Conservation (phyloP, 1,140 invertebrate genomes). For the Plectrocnemia conspersa region DNA sequence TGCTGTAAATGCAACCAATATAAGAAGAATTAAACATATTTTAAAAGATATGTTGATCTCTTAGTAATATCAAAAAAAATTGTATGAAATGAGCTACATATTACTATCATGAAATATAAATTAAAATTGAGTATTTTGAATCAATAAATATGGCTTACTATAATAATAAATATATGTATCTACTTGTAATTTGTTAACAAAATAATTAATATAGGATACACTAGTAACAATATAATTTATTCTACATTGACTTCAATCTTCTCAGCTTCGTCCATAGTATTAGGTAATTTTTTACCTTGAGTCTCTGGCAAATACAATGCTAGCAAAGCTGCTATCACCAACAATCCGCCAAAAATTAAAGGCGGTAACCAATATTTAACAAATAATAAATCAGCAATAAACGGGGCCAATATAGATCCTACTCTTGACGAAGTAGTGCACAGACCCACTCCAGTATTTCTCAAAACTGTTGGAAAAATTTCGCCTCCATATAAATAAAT, state of each 20-base stretch:
- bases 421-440: constrained; percentile 58
- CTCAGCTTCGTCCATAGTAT: constrained; percentile 49
- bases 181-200: no score
- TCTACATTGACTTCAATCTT: constrained; percentile 57
- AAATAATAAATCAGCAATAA: constrained; percentile 53
- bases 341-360: constrained; percentile 61
- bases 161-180: no score
- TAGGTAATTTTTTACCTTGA: constrained; percentile 45
- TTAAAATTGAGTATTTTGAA: no score
- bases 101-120: no score
- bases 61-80: no score
- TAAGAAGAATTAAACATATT: no score
- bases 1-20: no score
- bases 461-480: constrained; percentile 63
- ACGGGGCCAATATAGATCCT: constrained; percentile 64
- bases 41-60: no score
- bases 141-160: no score
- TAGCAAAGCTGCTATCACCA: constrained; percentile 58
- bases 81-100: no score
- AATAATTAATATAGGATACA: no score
- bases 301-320: constrained; percentile 62
- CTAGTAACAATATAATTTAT: not conserved
- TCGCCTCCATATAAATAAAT: constrained; percentile 63
- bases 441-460: constrained; percentile 61
- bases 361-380: constrained; percentile 57